Conservation (phyloP, 2,113 vertebrate genomes). For the Raja brachyura region DNA sequence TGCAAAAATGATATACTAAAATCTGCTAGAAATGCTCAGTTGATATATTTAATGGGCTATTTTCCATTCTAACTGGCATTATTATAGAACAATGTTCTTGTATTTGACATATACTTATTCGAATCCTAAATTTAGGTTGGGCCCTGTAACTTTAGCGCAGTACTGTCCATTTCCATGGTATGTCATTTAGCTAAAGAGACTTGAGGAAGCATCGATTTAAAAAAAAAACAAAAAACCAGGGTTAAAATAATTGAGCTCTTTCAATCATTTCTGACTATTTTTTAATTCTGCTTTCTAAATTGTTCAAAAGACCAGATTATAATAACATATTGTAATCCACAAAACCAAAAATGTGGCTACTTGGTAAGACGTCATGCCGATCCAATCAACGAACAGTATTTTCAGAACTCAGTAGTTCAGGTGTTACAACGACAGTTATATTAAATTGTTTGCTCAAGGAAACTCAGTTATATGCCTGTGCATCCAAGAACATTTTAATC, state of each 20-base stretch:
- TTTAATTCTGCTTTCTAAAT: conserved; percentile 1
- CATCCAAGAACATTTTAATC: conserved; percentile 9
- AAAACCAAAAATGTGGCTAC: conserved; percentile 1
- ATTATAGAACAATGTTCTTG: background rate
- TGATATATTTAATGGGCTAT: background rate
- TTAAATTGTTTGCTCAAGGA: background rate
- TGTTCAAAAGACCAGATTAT: background rate
- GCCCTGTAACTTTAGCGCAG: background rate
- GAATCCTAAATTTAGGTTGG: background rate
- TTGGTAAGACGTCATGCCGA: background rate
- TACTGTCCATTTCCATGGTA: background rate
- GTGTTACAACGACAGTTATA: background rate
- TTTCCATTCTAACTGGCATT: background rate
- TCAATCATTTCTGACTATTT: background rate
- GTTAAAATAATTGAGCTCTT: background rate
- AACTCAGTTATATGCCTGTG: background rate
- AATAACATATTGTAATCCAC: background rate
- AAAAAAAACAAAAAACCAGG: background rate
- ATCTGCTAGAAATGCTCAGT: background rate
- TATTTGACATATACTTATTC: background rate
- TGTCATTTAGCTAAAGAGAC: background rate
- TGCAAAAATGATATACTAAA: conserved; percentile 16
- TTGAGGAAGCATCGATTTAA: background rate
- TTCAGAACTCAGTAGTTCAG: background rate
- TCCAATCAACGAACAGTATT: background rate